phyloP scores from a whole-genome alignment of 2,888 invertebrate genomes.

The Celastrina argiolus region DNA sequence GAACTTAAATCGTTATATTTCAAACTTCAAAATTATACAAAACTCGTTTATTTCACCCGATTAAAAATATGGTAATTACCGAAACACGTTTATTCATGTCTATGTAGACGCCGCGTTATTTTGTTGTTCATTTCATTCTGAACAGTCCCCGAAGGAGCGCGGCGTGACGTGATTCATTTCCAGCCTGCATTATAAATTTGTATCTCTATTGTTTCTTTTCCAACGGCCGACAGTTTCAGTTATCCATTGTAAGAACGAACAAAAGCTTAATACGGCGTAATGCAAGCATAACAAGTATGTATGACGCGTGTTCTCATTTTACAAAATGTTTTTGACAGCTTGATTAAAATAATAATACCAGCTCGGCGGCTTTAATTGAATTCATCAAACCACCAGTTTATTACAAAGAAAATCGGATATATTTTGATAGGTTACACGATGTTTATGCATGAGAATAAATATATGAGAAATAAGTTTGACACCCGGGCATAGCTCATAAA shows the following conservation, averaged over 20 bases:
- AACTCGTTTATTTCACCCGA: not conserved
- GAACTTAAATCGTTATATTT: not conserved
- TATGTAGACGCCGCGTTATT: slow-evolving; percentile 35
- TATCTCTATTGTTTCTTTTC: slow-evolving; percentile 67
- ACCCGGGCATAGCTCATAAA: no score
- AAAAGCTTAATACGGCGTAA: slow-evolving; percentile 48
- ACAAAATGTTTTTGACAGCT: slow-evolving; percentile 2
- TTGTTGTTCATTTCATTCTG: slow-evolving; percentile 70
- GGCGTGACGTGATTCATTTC: slow-evolving; percentile 68
- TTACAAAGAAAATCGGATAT: not conserved
- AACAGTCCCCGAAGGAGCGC: slow-evolving; percentile 52
- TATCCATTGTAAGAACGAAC: slow-evolving; percentile 64
- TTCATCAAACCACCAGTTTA: not conserved
- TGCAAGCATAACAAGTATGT: slow-evolving; percentile 23
- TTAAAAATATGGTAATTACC: slow-evolving; percentile 26
- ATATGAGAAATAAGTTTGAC: no score
- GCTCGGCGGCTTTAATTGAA: not conserved
- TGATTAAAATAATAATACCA: not conserved
- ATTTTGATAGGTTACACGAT: no score
- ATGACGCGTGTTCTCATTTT: slow-evolving; percentile 12
- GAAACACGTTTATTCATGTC: slow-evolving; percentile 37
- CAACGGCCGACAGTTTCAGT: slow-evolving; percentile 58
- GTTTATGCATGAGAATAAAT: no score
- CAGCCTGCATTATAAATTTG: slow-evolving; percentile 73
- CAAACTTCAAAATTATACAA: slow-evolving; percentile 6